Evolutionary conservation across 2,888 invertebrate species (phyloP), one percentile per base, ranked within the genome.

Genomic region (Hetaerina titia): DNA sequence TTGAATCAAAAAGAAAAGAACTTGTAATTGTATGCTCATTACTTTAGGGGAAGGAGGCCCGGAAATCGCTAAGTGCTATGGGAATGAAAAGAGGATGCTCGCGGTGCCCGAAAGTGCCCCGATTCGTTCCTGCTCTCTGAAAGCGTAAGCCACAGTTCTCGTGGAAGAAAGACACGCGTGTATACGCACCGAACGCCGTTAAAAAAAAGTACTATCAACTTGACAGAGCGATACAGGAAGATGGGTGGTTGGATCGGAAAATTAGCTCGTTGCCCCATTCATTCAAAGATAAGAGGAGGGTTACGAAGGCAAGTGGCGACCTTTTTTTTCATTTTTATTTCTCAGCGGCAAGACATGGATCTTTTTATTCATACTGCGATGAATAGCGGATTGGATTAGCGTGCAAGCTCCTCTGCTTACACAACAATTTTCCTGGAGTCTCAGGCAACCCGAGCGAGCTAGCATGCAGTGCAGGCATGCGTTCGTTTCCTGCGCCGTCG

Each of bases 211-310:
- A 31, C 13, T 81, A 13, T 92, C 69, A 64, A 74, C 92, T 92
- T 56, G 92, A 69, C 22, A 9, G 89, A 89, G 64, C 19, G 64
- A 64, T 60, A 90, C 63, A n/a, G 69, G n/a, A 74, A 69, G 92
- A 69, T 69, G 92, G 92, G 92, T 22, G 92, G 92, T 6, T 90
- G 90, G 90, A 90, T 90, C 92, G 69, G 45, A 92, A 92, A 92
- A 92, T 92, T 92, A 92, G 92, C 92, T 74, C 56, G 69, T 69
- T 74, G 92, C 92, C 69, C 69, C 92, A 74, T 57, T 92, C 92
- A 64, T 81, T 81, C 64, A 89, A 22, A 45, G 64, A 64, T 17
- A 17, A 63, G 63, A 5, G 69, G 92, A 56, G 58, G n/a, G n/a
- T 45, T 22, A 57, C 69, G 45, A 92, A 63, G 74, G 92, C 25